Conservation (phyloP, 2,888 invertebrate genomes). For the Sympetrum striolatum region DNA sequence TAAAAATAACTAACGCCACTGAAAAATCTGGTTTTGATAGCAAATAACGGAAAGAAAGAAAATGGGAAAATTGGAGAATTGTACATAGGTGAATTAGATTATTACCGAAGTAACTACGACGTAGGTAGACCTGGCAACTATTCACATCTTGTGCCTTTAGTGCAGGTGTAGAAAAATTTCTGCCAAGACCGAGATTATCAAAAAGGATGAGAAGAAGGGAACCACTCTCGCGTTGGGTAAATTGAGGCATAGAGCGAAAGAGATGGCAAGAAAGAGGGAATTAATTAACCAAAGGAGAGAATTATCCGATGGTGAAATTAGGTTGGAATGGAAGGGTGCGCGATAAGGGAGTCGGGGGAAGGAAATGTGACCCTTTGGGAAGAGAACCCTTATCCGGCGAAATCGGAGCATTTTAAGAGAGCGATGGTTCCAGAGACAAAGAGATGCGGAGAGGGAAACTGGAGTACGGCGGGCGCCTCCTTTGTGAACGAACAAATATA, state of each 20-base stretch:
- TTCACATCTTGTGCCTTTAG: too few species aligned
- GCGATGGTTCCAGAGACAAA: background rate
- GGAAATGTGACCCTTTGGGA: background rate
- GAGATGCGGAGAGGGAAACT: background rate
- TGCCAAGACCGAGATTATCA: background rate
- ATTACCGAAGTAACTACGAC: too few species aligned
- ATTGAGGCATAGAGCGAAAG: background rate
- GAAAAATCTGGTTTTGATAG: too few species aligned
- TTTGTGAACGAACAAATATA: background rate
- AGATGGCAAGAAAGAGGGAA: background rate
- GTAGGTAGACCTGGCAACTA: too few species aligned
- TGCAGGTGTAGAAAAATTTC: background rate
- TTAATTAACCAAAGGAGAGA: slow-evolving; percentile 41
- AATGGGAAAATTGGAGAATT: too few species aligned
- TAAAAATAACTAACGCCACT: too few species aligned
- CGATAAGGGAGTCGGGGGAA: background rate
- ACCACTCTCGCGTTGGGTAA: background rate
- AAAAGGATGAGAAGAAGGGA: background rate
- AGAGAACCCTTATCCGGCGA: background rate
- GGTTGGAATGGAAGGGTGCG: background rate
- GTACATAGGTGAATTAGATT: too few species aligned
- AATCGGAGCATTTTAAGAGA: background rate
- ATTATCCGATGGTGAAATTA: slow-evolving; percentile 36
- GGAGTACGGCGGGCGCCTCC: background rate
- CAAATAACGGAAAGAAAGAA: too few species aligned